Evolutionary conservation across 2,113 vertebrate species (phyloP).

Genomic region (Cryptotis parvus): DNA sequence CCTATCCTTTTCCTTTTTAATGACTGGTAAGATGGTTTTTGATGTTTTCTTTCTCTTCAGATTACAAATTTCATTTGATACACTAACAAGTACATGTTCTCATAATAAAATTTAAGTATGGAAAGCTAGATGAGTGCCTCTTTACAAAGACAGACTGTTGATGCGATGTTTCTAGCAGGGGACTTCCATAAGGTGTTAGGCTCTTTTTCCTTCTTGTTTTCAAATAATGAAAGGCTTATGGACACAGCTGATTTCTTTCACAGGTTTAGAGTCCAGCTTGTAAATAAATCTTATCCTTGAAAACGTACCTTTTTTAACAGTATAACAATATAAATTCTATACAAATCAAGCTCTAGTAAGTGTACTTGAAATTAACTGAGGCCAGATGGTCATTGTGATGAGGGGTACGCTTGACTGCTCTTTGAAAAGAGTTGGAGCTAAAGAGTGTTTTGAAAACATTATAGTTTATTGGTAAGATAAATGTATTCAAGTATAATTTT

Average conservation of each 20-base stretch:
- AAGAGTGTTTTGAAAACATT: neutral
- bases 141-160: conserved; percentile 8
- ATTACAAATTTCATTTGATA: neutral
- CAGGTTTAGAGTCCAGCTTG: neutral
- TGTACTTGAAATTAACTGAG: neutral
- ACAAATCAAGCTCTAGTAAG: neutral
- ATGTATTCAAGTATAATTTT: neutral
- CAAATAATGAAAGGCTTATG: conserved; percentile 2
- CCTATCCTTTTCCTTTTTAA: conserved; percentile 9
- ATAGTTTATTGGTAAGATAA: neutral
- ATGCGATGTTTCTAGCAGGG: neutral
- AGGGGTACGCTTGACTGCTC: neutral
- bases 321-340: conserved; percentile 3
- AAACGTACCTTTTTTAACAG: neutral
- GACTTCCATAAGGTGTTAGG: neutral
- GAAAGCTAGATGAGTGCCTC: neutral
- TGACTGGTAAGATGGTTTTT: neutral
- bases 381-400: neutral
- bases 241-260: neutral
- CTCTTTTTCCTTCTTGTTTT: neutral
- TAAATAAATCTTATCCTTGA: neutral
- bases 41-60: neutral
- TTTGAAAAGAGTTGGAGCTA: neutral
- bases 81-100: conserved; percentile 31
- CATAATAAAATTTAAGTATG: conserved; percentile 33